phyloP scores from a whole-genome alignment of 1,140 invertebrate species.

The Habropoda laboriosa region DNA sequence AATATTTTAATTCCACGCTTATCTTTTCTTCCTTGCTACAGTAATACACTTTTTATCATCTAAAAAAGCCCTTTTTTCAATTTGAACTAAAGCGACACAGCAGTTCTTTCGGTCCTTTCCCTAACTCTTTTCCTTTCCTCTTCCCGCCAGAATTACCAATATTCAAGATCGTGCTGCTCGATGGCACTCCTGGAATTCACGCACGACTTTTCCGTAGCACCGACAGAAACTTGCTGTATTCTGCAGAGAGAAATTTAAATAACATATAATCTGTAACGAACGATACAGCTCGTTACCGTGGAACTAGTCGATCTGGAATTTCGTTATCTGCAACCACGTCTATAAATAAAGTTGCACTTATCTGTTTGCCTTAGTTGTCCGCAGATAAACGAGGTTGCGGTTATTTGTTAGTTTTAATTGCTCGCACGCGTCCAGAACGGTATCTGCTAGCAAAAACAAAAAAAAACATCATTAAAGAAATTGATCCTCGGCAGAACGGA shows the following conservation, averaged over 20 bases:
- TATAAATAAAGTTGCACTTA: conserved; percentile 11
- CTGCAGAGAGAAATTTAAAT: neutral
- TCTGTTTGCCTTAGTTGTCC: neutral
- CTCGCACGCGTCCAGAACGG: neutral
- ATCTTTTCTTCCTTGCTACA: too few species aligned
- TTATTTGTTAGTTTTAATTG: conserved; percentile 18
- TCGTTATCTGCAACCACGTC: conserved; percentile 9
- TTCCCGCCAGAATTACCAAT: too few species aligned
- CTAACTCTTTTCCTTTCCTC: too few species aligned
- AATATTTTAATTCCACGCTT: too few species aligned
- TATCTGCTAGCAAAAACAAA: neutral
- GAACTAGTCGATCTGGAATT: conserved; percentile 25
- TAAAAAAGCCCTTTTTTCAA: too few species aligned
- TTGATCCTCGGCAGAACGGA: too few species aligned
- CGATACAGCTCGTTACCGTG: neutral
- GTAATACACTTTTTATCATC: too few species aligned
- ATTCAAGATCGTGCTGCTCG: too few species aligned
- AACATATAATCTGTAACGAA: neutral
- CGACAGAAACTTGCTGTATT: neutral
- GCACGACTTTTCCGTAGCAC: neutral
- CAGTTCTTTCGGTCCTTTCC: too few species aligned
- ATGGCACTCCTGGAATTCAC: neutral
- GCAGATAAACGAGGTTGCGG: neutral
- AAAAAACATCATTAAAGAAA: too few species aligned
- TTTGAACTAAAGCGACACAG: too few species aligned